Base-by-base conservation (phyloP, 2,797 vertebrate genomes). In the Syndactyla subalaris region DNA sequence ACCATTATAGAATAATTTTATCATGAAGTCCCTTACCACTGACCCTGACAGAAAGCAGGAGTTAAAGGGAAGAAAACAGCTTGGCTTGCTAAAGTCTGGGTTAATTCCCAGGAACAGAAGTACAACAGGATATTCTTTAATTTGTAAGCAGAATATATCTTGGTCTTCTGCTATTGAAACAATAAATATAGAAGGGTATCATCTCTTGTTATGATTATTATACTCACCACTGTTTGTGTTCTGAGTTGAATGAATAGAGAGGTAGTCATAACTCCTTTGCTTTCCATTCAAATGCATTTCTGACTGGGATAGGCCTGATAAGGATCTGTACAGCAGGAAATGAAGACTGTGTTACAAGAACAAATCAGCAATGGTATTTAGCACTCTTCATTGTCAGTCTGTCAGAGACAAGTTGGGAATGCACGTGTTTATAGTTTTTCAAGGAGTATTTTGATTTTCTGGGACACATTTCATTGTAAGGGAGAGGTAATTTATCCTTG, bases 301-400 rank as follows among this genome's bases (percentile, higher is more conserved):
- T 9, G 96, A 96, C 67, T 96, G 96, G 58, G 98, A 98, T 86
- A 98, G 96, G 4, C 89, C 73, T 62, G 98, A 98, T 38, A 97
- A 89, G 43, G 97, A 96, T 93, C 98, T 99, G 83, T 43, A 85
- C 1, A 5, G 55, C 66, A 85, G 79, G 32, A 70, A 76, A 86
- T 34, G 17, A 67, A 66, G 18, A 58, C 32, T 29, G 7, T 7
- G 2, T 91, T 89, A 74, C 10, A 29, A 20, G 36, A 85, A 75
- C 46, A 87, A 66, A 39, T 38, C 29, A 65, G 27, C 45, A 62
- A 12, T 9, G 21, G n/a, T 71, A 34, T 72, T 86, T 48, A 88
- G n/a, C 51, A n/a, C 46, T 58, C 38, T 57, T 82, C 38, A 34
- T 48, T 92, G 77, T 43, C 34, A 51, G 11, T 26, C 26, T 70